Base-by-base conservation (phyloP, 2,797 vertebrate species). In the Heteromormyrus szaboi region DNA sequence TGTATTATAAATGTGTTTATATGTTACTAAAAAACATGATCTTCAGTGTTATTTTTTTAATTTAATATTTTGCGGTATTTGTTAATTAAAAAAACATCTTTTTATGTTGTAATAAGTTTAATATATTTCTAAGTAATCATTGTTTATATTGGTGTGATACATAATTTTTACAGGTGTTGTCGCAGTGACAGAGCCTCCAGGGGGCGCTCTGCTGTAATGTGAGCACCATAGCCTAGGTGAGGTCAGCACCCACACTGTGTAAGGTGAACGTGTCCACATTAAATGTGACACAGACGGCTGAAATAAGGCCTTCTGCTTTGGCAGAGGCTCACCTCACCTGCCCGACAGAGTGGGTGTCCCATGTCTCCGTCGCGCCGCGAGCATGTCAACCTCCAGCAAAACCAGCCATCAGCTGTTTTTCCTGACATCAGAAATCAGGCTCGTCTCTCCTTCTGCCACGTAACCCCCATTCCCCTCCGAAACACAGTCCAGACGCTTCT, bases 141-240 rank as follows among this genome's bases (percentile, higher is more conserved):
- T 29, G 25, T 53, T 53, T 85, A 85, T 51, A 51, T 25, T 85
- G 25, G n/a, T 29, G 83, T 25, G 8, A 51, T 53, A 12, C 11
- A 48, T 4, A 2, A 17, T 33, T 51, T 33, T 29, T 53, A 79
- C 37, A 79, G 37, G 37, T 79, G 72, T 44, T 44, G 17, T 44
- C 37, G 2, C 72, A 79, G 37, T n/a, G 22, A 29, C 46, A 14
- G 33, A 46, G 0, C 87, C 22, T 72, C 41, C 22, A 48, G 59
- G 46, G 87, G 48, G 46, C 41, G 87, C 87, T 88, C 41, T 88
- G 46, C 17, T 72, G 44, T 50, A 88, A 48, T 68, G 48, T 54
- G 29, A 86, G 48, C 7, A n/a, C 41, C 25, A 33, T 19, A 56
- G 4, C 41, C 25, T 33, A 25, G 50, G 87, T 50, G 62, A n/a